phyloP scores from a whole-genome alignment of 2,888 invertebrate species.

The Elgonia sp. region DNA sequence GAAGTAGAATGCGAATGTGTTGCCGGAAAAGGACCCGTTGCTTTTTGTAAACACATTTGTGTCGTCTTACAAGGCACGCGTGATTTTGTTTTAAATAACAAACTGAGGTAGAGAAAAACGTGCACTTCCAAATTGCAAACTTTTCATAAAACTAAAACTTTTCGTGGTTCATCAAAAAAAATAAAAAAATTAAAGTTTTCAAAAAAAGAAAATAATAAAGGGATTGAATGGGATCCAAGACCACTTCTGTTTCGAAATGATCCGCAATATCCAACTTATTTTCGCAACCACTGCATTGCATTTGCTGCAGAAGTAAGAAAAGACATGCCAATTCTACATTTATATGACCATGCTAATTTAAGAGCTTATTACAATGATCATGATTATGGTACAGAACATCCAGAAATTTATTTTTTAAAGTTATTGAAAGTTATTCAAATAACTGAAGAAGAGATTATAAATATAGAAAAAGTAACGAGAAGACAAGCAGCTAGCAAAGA shows the following conservation, averaged over 20 bases:
- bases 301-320: constrained; percentile 5
- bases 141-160: constrained; percentile 66
- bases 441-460: constrained; percentile 7
- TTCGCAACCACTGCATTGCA: constrained; percentile 31
- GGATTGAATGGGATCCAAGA: background rate
- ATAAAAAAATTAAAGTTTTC: constrained; percentile 36
- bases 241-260: background rate
- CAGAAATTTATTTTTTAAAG: constrained; percentile 39
- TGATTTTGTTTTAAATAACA: constrained; percentile 59
- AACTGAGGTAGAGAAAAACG: constrained; percentile 39
- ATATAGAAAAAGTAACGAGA: constrained; percentile 31
- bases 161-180: constrained; percentile 58
- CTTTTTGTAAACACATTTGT: constrained; percentile 71
- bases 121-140: constrained; percentile 70
- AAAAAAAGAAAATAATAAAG: background rate
- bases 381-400: constrained; percentile 44
- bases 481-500: constrained; percentile 33
- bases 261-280: constrained; percentile 17
- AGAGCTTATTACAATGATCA: constrained; percentile 40
- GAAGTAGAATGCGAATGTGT: constrained; percentile 67
- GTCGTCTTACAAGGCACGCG: constrained; percentile 59
- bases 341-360: constrained; percentile 7
- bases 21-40: constrained; percentile 63
- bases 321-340: constrained; percentile 25
- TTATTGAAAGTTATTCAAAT: constrained; percentile 22